Conservation (phyloP, 2,888 invertebrate genomes). For the Orgyia antiqua region DNA sequence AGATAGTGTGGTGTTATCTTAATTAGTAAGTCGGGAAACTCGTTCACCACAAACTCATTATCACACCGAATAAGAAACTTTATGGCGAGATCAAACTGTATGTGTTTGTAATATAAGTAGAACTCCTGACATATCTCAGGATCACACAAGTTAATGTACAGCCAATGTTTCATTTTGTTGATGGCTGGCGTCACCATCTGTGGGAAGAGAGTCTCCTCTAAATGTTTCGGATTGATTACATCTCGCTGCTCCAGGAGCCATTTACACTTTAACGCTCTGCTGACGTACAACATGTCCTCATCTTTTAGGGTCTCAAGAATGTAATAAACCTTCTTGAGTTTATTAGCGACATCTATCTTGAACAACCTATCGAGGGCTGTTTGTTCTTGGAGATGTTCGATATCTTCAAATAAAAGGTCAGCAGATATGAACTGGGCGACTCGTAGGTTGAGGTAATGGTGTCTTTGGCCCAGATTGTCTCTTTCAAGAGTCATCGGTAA, state of each 20-base stretch:
- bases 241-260: conserved; percentile 44
- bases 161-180: conserved; percentile 42
- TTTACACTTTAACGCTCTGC: conserved; percentile 43
- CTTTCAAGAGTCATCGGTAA: conserved; percentile 36
- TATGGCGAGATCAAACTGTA: conserved; percentile 31
- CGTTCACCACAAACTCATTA: conserved; percentile 30
- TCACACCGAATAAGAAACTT: conserved; percentile 43
- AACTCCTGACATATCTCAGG: conserved; percentile 37
- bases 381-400: conserved; percentile 28
- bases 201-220: conserved; percentile 45
- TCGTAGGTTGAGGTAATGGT: conserved; percentile 35
- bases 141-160: conserved; percentile 31
- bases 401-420: conserved; percentile 9
- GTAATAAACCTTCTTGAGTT: conserved; percentile 38
- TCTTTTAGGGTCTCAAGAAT: conserved; percentile 44
- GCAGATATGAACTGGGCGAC: conserved; percentile 24
- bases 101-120: conserved; percentile 39
- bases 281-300: conserved; percentile 51
- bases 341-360: conserved; percentile 52
- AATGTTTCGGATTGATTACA: conserved; percentile 44
- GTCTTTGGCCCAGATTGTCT: conserved; percentile 40
- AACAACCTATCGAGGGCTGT: conserved; percentile 45
- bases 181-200: conserved; percentile 46
- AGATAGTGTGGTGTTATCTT: conserved; percentile 39
- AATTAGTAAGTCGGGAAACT: conserved; percentile 30